Evolutionary conservation across 2,797 vertebrate genomes (phyloP), one percentile per base, ranked within the genome.

Genomic region (Sebastes flavidus): DNA sequence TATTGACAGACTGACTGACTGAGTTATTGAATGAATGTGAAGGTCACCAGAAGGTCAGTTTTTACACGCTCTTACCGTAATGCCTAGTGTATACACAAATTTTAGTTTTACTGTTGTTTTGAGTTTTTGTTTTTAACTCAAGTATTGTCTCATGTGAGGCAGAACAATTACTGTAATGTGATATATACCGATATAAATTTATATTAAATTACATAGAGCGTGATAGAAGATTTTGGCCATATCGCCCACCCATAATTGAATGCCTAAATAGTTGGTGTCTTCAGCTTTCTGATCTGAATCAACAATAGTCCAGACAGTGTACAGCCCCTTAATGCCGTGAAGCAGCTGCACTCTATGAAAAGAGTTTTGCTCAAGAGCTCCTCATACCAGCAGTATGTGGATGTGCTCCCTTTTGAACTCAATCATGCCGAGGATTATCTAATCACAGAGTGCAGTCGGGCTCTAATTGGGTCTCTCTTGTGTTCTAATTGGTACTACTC

Each of bases 261-360:
- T 67, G 60, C 73, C 24, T 69, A 60, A 66, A 78, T 67, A 13
- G 9, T 75, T 32, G 32, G 22, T 52, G 24, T 63, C 46, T 75
- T 16, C 34, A 79, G 52, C 68, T 74, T 63, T 76, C 22, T 56
- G 32, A 61, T 74, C n/a, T 60, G 29, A 66, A 34, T 72, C 46
- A 73, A 66, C 20, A 56, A 16, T 2, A 5, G 30, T 9, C 13
- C 30, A 36, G 54, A 66, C 32, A 6, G 24, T 5, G 9, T 62
- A 25, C 16, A 59, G 38, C 73, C 76, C 4, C 66, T 74, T 71
- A 75, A 87, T 38, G 34, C 61, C 25, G 10, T 58, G 58, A 84
- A 84, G 82, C 90, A 90, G 85, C 82, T 89, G 86, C 80, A 34
- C 66, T 86, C 78, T 63, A 34, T 86, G 77, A 86, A 87, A 86